A percentile compares a stretch with the other conserved stretches of the same genome.
Evolutionary conservation across 2,797 vertebrate species (phyloP).

Genomic region (Lacerta bilineata): DNA sequence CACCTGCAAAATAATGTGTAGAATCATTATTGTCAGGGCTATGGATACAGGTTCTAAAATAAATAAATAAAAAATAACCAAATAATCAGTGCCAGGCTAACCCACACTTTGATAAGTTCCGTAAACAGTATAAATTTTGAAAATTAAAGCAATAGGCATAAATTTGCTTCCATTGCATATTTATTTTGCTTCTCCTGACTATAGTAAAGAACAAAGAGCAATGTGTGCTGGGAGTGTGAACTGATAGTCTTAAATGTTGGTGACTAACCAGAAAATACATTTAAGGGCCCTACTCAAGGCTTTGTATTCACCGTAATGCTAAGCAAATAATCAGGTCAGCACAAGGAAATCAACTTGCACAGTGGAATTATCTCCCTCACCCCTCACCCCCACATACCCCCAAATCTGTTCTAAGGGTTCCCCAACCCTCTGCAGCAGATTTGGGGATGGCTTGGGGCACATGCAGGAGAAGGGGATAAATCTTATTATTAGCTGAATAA

Average conservation of each 20-base stretch:
- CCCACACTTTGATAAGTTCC: conserved; percentile 16
- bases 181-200: background rate
- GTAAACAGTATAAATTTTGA: background rate
- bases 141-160: background rate
- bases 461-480: no score
- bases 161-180: background rate
- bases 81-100: background rate
- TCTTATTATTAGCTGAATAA: no score
- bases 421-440: no score
- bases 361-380: no score
- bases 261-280: background rate
- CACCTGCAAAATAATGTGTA: conserved; percentile 30
- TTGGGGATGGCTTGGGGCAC: no score
- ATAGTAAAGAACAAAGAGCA: background rate
- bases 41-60: background rate
- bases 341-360: no score
- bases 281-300: background rate
- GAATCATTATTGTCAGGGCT: background rate
- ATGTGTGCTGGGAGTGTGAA: background rate
- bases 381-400: no score
- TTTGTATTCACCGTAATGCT: no score
- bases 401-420: no score
- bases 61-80: background rate
- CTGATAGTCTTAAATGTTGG: background rate
- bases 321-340: no score